Evolutionary conservation across 2,888 invertebrate genomes (phyloP).

Genomic region (Cynaeus angustus): DNA sequence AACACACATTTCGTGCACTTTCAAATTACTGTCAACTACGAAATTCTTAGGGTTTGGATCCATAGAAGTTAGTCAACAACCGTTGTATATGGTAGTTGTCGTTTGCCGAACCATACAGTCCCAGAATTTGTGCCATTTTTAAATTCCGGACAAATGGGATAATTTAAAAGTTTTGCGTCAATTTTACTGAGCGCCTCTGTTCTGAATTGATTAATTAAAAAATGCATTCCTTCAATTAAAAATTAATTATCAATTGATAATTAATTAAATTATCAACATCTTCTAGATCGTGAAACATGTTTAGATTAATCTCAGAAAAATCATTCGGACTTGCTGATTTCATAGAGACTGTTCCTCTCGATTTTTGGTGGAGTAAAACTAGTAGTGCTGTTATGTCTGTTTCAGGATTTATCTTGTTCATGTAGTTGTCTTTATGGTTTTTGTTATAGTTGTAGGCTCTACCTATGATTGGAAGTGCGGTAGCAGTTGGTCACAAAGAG

Average conservation of each 20-base stretch:
- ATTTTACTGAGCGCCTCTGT: conserved; percentile 77
- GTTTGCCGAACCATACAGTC: conserved; percentile 63
- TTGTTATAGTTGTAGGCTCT: conserved; percentile 20
- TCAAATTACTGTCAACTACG: conserved; percentile 72
- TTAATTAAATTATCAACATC: conserved; percentile 82
- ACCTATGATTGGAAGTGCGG: background rate
- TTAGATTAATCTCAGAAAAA: conserved; percentile 59
- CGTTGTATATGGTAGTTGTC: background rate
- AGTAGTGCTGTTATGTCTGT: conserved; percentile 50
- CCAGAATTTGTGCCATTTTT: conserved; percentile 72
- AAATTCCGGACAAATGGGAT: conserved; percentile 71
- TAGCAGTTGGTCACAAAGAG: conserved; percentile 6
- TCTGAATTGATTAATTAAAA: conserved; percentile 53
- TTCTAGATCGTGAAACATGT: conserved; percentile 54
- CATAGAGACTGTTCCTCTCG: conserved; percentile 57
- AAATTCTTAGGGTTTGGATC: conserved; percentile 64
- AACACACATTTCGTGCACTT: conserved; percentile 74
- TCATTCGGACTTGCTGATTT: conserved; percentile 59
- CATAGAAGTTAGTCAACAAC: conserved; percentile 61
- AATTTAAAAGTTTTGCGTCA: conserved; percentile 73
- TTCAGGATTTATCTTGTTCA: background rate
- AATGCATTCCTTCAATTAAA: conserved; percentile 75
- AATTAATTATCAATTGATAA: too few relatives aligned
- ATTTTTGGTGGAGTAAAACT: conserved; percentile 57
- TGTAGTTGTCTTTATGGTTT: background rate